Evolutionary conservation across 2,888 invertebrate genomes (phyloP).

Genomic region (Brachycybe producta): DNA sequence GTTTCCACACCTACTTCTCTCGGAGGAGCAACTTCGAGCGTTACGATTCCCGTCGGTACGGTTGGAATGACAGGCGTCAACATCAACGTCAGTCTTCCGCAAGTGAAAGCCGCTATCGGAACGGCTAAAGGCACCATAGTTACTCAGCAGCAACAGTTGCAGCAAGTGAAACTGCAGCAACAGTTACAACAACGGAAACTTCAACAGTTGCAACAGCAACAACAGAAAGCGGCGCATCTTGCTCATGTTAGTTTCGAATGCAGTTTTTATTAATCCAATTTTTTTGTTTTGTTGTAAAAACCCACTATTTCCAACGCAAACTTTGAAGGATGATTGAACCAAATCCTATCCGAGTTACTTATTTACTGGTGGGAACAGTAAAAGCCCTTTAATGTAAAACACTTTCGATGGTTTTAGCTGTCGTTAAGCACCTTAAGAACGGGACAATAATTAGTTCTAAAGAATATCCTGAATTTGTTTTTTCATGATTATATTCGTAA

Average conservation of each 20-base stretch:
- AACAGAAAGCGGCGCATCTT: conserved; percentile 42
- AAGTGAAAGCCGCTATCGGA: conserved; percentile 28
- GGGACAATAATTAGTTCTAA: no score
- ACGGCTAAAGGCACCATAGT: conserved; percentile 20
- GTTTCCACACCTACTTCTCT: conserved; percentile 35
- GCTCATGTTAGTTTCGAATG: conserved; percentile 35
- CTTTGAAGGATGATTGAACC: no score
- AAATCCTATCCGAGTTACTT: no score
- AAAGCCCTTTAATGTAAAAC: no score
- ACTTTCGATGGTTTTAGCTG: no score
- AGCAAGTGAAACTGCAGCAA: conserved; percentile 50
- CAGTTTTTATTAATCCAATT: not conserved
- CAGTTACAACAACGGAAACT: conserved; percentile 27
- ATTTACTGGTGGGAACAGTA: no score
- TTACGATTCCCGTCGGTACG: conserved; percentile 42
- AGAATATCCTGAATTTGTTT: no score
- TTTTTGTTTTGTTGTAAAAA: no score
- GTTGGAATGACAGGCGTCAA: conserved; percentile 33
- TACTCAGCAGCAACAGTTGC: conserved; percentile 38
- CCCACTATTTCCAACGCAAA: no score
- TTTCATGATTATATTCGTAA: not conserved
- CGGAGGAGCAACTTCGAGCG: conserved; percentile 29
- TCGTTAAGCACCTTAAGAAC: no score
- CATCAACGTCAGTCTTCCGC: conserved; percentile 36
- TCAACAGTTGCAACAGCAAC: conserved; percentile 19